Conservation (phyloP, 2,113 vertebrate genomes). For the Ramphastos sulfuratus region DNA sequence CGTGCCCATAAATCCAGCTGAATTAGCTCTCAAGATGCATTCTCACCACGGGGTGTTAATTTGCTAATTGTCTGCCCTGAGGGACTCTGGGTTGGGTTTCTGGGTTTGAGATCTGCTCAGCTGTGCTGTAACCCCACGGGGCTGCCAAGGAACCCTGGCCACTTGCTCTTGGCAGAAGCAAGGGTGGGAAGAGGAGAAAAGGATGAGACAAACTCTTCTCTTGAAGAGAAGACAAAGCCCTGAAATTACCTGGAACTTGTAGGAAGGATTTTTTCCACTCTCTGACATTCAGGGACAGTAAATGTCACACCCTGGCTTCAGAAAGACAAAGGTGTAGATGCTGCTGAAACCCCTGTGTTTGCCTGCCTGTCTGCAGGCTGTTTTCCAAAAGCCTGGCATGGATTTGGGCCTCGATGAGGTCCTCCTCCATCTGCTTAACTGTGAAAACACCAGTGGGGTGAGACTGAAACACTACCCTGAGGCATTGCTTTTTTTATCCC, state of each 20-base stretch:
- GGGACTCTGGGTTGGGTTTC: neutral
- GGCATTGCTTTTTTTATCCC: neutral
- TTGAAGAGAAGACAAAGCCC: neutral
- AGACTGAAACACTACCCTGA: neutral
- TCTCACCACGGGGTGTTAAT: neutral
- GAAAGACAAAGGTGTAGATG: neutral
- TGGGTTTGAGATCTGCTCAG: neutral
- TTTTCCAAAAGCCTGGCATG: neutral
- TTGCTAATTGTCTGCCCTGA: neutral
- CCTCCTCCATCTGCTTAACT: neutral
- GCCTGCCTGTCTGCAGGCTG: neutral
- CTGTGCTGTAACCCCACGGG: fast-evolving
- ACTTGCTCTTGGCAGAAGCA: fast-evolving
- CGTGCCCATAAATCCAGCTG: neutral
- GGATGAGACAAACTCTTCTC: neutral
- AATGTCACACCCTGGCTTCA: neutral
- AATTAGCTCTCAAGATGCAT: fast-evolving
- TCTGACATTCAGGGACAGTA: neutral
- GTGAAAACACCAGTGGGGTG: neutral
- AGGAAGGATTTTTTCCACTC: neutral
- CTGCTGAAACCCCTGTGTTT: neutral
- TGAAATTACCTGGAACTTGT: neutral
- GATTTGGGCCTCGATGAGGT: neutral
- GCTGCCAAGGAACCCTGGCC: neutral
- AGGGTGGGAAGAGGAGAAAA: neutral